Evolutionary conservation across 1,140 invertebrate species (phyloP).

Genomic region (Listronotus bonariensis): DNA sequence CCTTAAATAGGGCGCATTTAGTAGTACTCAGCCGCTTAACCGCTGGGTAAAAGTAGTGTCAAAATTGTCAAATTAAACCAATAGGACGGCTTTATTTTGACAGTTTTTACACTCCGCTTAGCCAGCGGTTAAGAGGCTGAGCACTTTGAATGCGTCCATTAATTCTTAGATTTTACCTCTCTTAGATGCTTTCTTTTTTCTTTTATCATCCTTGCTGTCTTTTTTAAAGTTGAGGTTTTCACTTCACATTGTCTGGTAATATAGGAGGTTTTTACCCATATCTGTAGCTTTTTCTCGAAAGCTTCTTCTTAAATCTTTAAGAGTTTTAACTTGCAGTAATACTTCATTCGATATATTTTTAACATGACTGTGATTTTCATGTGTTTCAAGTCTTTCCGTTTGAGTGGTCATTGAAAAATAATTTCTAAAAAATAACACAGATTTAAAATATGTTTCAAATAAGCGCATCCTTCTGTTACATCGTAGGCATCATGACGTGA

Average conservation of each 20-base stretch:
- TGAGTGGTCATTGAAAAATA: background rate
- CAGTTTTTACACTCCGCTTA: too few relatives aligned
- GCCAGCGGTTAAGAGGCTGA: too few relatives aligned
- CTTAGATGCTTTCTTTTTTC: slow-evolving; percentile 4
- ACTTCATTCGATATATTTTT: slow-evolving; percentile 13
- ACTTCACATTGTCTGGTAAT: background rate
- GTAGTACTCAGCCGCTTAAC: too few relatives aligned
- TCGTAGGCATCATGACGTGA: too few relatives aligned
- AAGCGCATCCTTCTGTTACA: too few relatives aligned
- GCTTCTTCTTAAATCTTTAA: slow-evolving; percentile 18
- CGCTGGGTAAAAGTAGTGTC: too few relatives aligned
- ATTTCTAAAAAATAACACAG: too few relatives aligned
- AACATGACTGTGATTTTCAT: background rate
- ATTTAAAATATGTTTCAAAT: too few relatives aligned
- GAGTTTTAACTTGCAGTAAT: slow-evolving; percentile 20
- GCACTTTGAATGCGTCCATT: too few relatives aligned
- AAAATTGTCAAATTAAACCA: too few relatives aligned
- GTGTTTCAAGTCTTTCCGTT: background rate
- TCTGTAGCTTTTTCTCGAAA: slow-evolving; percentile 11
- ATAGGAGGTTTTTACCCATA: slow-evolving; percentile 3
- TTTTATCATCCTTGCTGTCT: slow-evolving; percentile 17
- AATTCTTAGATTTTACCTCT: slow-evolving; percentile 10
- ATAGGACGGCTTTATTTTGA: too few relatives aligned
- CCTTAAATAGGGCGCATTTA: too few relatives aligned
- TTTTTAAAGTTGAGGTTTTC: slow-evolving; percentile 2